These are phyloP conservation scores for Cyphomyrus discorhynchus DNA, from an alignment of 2,113 vertebrate genomes.

Conservation along the genomic window DNA sequence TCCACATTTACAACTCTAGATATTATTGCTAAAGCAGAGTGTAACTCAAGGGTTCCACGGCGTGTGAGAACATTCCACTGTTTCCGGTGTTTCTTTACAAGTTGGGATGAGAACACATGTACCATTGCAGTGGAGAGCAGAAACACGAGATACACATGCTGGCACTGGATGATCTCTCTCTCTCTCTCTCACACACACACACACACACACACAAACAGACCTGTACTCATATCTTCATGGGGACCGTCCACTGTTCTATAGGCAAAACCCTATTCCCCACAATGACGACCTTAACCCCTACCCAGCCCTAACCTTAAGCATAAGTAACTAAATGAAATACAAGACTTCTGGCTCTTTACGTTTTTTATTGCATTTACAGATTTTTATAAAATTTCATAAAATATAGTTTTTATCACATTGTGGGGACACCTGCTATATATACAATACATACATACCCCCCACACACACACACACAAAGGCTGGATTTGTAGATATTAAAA, in stretches of 20 bases:
- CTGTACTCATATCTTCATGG: too few species aligned
- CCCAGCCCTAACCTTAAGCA: neutral
- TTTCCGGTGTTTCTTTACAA: neutral
- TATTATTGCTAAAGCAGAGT: neutral
- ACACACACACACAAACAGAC: neutral
- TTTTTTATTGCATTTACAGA: neutral
- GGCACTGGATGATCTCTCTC: neutral
- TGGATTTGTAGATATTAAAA: neutral
- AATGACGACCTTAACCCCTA: neutral
- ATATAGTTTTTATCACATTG: neutral
- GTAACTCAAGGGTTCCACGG: neutral
- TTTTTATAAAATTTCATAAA: neutral
- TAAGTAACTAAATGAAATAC: neutral
- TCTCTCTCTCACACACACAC: neutral
- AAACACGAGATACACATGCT: neutral
- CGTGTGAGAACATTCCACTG: neutral
- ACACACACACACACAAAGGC: neutral
- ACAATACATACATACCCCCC: neutral
- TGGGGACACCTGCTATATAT: too few species aligned
- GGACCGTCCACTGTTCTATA: too few species aligned
- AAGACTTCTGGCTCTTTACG: neutral
- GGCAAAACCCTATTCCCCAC: neutral
- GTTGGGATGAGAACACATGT: neutral
- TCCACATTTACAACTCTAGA: neutral
- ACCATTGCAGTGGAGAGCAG: neutral